phyloP scores from a whole-genome alignment of 1,140 invertebrate genomes.

The Eulimnadia texana region DNA sequence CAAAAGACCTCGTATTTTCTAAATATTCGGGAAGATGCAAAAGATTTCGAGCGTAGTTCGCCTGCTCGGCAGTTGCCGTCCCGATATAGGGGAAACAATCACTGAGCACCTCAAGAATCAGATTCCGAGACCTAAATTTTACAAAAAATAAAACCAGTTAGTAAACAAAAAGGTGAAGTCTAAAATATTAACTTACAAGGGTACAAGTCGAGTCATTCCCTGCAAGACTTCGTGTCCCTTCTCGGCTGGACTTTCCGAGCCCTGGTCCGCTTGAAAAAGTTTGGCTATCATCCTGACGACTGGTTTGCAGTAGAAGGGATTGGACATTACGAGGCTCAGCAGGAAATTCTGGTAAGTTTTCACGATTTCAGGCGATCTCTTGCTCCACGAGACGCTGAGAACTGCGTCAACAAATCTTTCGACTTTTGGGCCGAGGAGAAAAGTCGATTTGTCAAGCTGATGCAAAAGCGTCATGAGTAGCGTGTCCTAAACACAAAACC shows the following conservation, averaged over 20 bases:
- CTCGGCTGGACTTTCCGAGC: constrained; percentile 23
- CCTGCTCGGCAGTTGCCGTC: constrained; percentile 34
- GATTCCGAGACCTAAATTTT: constrained; percentile 39
- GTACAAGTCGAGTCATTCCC: constrained; percentile 39
- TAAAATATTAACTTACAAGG: constrained; percentile 38
- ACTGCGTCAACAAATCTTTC: constrained; percentile 12
- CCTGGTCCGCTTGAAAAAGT: not conserved
- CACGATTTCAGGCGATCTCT: constrained; percentile 3
- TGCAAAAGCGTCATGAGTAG: constrained; percentile 2
- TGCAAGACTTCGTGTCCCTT: constrained; percentile 38
- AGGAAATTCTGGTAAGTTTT: constrained; percentile 10
- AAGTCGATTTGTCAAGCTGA: not conserved
- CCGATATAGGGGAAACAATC: constrained; percentile 48
- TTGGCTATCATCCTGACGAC: constrained; percentile 10
- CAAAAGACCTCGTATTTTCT: constrained; percentile 37
- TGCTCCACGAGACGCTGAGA: constrained; percentile 4
- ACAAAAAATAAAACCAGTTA: constrained; percentile 23
- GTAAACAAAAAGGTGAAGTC: not conserved
- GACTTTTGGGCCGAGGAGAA: constrained; percentile 2
- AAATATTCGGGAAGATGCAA: constrained; percentile 46
- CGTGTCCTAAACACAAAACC: constrained; percentile 8
- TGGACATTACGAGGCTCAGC: constrained; percentile 3
- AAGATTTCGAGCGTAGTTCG: constrained; percentile 47
- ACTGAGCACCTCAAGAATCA: constrained; percentile 35
- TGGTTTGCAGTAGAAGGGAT: constrained; percentile 7